A percentile compares a stretch with the other conserved stretches of the same genome.
phyloP scores from a whole-genome alignment of 2,888 invertebrate genomes.

The Congeria kusceri region DNA sequence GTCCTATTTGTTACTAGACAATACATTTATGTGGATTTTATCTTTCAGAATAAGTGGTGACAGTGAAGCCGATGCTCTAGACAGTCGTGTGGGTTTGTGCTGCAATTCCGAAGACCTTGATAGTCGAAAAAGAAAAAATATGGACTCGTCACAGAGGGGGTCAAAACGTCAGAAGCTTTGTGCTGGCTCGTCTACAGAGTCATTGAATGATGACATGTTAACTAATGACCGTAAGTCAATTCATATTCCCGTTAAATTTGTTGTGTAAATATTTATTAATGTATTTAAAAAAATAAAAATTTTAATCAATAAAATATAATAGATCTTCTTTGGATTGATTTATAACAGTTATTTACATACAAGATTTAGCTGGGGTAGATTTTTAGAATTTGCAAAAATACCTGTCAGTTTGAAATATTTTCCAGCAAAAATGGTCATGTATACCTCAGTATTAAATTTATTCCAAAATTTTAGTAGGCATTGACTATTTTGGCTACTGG shows the following conservation, averaged over 20 bases:
- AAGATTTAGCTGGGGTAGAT: background rate
- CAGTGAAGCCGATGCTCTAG: slow-evolving; percentile 61
- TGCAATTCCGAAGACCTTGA: background rate
- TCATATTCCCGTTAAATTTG: too few relatives aligned
- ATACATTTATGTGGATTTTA: background rate
- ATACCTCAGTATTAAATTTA: too few relatives aligned
- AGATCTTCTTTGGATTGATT: too few relatives aligned
- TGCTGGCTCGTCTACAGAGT: slow-evolving; percentile 38
- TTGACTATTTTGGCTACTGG: too few relatives aligned
- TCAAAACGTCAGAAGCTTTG: slow-evolving; percentile 50
- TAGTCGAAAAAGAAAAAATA: slow-evolving; percentile 53
- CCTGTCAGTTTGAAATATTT: too few relatives aligned
- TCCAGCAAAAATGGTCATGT: too few relatives aligned
- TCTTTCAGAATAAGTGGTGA: slow-evolving; percentile 67
- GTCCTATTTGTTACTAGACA: background rate
- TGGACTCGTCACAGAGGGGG: slow-evolving; percentile 37
- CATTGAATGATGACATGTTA: slow-evolving; percentile 27
- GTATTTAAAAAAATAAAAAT: too few relatives aligned
- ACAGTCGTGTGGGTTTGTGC: slow-evolving; percentile 42
- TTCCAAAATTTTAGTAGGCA: too few relatives aligned
- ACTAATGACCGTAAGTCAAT: slow-evolving; percentile 48
- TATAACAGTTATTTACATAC: background rate
- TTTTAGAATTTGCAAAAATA: too few relatives aligned
- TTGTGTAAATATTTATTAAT: too few relatives aligned
- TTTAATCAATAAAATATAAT: too few relatives aligned